Conservation (phyloP, 2,113 vertebrate genomes). For the Asarcornis scutulata region DNA sequence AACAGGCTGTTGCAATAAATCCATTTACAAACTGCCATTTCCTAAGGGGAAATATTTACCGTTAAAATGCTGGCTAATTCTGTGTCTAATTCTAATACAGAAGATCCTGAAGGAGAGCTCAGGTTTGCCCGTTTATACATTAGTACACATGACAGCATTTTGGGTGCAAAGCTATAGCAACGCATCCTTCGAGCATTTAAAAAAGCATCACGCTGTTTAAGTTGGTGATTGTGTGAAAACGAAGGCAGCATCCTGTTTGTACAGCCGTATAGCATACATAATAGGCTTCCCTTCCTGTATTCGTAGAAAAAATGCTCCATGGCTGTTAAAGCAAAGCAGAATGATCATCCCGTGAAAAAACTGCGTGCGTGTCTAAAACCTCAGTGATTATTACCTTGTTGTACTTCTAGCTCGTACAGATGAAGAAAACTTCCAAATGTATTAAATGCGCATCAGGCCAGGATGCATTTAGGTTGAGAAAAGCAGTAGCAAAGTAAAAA, state of each 20-base stretch:
- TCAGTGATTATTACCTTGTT: background rate
- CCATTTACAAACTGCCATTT: background rate
- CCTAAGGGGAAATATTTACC: slow-evolving; percentile 2
- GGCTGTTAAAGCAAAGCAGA: background rate
- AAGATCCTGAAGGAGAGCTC: background rate
- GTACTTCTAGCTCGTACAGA: background rate
- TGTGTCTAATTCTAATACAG: background rate
- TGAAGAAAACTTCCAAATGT: background rate
- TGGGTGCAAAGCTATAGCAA: background rate
- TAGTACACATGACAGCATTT: background rate
- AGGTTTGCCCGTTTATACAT: background rate
- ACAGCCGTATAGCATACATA: slow-evolving; percentile 5
- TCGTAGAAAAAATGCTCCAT: background rate
- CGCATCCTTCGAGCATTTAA: background rate
- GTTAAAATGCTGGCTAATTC: background rate
- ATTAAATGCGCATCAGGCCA: background rate
- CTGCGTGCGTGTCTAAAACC: background rate
- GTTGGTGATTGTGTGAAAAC: slow-evolving; percentile 43
- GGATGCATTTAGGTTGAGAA: background rate
- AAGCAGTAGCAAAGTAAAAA: background rate
- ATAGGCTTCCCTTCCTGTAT: slow-evolving; percentile 36
- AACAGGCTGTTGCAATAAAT: background rate
- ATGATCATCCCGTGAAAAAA: background rate
- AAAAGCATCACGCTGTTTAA: slow-evolving; percentile 9
- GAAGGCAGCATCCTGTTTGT: slow-evolving; percentile 53